These are phyloP conservation scores for Prunella himalayana DNA, from an alignment of 2,113 vertebrate species.

Conservation along the genomic window DNA sequence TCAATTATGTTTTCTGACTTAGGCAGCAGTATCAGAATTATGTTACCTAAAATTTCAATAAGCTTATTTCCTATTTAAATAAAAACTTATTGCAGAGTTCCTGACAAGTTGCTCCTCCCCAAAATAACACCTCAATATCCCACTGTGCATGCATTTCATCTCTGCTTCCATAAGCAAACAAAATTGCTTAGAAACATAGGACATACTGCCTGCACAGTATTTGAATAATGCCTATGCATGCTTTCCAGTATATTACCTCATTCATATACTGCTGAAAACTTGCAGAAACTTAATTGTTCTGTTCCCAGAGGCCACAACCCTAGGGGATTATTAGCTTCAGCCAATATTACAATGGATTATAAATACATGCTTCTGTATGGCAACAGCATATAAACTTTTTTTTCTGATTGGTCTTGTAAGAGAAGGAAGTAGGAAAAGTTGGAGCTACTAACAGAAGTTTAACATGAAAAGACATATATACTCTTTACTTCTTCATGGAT, in stretches of 20 bases:
- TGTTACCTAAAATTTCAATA: background rate
- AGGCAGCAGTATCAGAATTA: background rate
- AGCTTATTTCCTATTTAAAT: background rate
- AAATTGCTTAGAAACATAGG: background rate
- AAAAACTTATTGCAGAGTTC: background rate
- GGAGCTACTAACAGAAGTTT: background rate
- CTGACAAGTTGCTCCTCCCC: background rate
- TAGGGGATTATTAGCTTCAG: background rate
- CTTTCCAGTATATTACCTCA: background rate
- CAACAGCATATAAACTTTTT: background rate
- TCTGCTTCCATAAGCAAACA: background rate
- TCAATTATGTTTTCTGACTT: background rate
- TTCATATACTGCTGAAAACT: background rate
- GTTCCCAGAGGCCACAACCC: background rate
- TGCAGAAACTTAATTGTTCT: background rate
- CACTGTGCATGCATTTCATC: background rate
- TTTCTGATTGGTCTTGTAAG: background rate
- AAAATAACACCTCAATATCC: background rate
- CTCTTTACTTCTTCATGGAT: background rate
- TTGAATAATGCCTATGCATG: background rate
- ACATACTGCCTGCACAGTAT: background rate
- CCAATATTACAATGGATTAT: conserved; percentile 8
- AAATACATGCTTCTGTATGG: background rate
- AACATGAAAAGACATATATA: background rate
- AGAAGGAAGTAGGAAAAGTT: background rate